These are phyloP conservation scores for Paramormyrops hopkinsi DNA, from an alignment of 2,797 vertebrate species.

Conservation along the genomic window DNA sequence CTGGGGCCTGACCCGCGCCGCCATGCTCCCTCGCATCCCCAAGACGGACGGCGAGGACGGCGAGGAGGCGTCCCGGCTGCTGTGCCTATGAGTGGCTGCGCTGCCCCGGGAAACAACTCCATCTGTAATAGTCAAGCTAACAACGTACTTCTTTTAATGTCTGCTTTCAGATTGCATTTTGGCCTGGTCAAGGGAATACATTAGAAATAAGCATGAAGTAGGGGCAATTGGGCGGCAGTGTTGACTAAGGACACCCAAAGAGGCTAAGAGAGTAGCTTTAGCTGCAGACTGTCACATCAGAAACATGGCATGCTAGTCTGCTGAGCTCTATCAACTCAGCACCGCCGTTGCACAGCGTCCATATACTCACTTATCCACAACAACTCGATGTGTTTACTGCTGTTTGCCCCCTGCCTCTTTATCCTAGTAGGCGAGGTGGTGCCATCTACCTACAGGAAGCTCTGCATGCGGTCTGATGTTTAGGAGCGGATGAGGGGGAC, in stretches of 20 bases:
- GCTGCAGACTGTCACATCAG: conserved; percentile 18
- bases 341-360: conserved; percentile 14
- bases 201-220: background rate
- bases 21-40: conserved; percentile 86
- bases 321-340: background rate
- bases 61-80: conserved; percentile 69
- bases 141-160: background rate
- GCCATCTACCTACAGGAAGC: background rate
- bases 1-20: conserved; percentile 95
- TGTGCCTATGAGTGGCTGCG: conserved; percentile 70
- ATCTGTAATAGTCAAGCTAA: conserved; percentile 2
- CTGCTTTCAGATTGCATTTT: conserved; percentile 6
- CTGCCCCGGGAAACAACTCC: conserved; percentile 25
- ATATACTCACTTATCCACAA: conserved; percentile 20
- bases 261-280: conserved; percentile 3
- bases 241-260: background rate
- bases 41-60: conserved; percentile 65
- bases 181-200: background rate
- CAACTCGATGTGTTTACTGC: conserved; percentile 15
- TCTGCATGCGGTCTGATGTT: conserved; percentile 34
- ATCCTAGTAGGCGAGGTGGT: background rate
- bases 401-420: conserved; percentile 8
- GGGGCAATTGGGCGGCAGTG: background rate
- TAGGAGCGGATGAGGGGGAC: background rate
- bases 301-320: conserved; percentile 38